phyloP scores from a whole-genome alignment of 2,888 invertebrate species.

The Orchesellides sinensis region DNA sequence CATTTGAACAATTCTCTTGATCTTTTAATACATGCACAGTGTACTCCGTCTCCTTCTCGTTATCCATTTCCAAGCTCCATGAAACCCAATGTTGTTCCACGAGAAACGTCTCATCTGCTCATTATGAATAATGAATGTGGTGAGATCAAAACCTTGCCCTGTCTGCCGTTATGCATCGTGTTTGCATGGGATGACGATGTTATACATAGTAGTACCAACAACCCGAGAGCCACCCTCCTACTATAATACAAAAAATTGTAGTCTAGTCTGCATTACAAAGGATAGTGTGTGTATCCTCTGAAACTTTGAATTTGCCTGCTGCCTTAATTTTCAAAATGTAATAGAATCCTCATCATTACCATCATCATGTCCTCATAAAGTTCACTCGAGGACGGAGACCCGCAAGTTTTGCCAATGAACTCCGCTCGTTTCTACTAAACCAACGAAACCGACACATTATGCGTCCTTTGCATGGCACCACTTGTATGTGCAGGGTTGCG shows the following conservation, averaged over 20 bases:
- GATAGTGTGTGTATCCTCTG: neutral
- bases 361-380: conserved; percentile 48
- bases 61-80: conserved; percentile 21
- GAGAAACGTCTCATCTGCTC: conserved; percentile 65
- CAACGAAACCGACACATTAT: no score
- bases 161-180: conserved; percentile 50
- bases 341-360: conserved; percentile 55
- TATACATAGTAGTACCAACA: neutral
- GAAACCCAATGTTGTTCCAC: conserved; percentile 46
- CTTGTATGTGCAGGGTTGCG: no score
- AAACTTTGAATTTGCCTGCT: conserved; percentile 15
- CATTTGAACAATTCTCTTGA: neutral
- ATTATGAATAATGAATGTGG: conserved; percentile 66
- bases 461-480: no score
- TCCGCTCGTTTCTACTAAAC: neutral
- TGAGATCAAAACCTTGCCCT: conserved; percentile 65
- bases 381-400: conserved; percentile 27
- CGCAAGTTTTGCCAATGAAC: conserved; percentile 30
- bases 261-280: neutral
- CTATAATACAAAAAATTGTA: neutral
- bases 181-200: no score
- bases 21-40: neutral
- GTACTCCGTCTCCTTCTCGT: conserved; percentile 6
- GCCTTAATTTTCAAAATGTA: conserved; percentile 48
- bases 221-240: neutral